Evolutionary conservation across 2,888 invertebrate species (phyloP), one percentile per base, ranked within the genome.

Genomic region (Pedicia rivosa): DNA sequence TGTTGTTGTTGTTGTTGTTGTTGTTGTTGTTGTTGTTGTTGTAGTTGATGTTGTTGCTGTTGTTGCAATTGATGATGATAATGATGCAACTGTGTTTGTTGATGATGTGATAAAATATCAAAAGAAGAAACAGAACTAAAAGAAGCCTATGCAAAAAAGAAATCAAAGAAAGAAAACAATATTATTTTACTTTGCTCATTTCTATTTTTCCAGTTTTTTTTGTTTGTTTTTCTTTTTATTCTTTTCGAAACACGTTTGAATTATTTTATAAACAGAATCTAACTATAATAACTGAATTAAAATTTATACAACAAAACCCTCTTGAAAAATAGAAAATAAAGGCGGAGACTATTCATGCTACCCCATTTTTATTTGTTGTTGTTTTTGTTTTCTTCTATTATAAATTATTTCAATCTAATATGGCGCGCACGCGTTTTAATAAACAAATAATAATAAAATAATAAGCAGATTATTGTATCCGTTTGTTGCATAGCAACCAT

Each of bases 91-190:
- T n/a, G n/a, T n/a, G n/a, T 19, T 41, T 53, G 46, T 52, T 50
- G 48, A 51, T 59, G 59, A 44, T 58, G 48, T 47, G 59, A 52
- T 42, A 57, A 56, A 46, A 55, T 57, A 49, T 60, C 60, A 44
- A 60, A 58, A 49, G 61, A 54, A 55, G 61, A 56, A 48, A 58
- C 52, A 48, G 57, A 57, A 56, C 58, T 56, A 48, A 60, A 61
- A 49, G 60, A 55, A 56, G 50, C 56, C 59, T 60, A 56, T n/a
- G n/a, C 42, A 56, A 56, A 41, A 47, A 40, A 41, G 50, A 45
- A 49, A 46, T 34, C n/a, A 17, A 25, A 41, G 8, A 10, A 31
- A 31, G 8, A 3, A 19, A 19, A 31, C 6, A 31, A 19, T 16
- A 12, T n/a, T 14, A 17, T 6, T 5, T 20, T 20, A 6, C 8